Percentiles rank a stretch among this genome's conserved stretches.
Conservation (phyloP, 2,113 vertebrate genomes). For the Xiphophorus couchianus region DNA sequence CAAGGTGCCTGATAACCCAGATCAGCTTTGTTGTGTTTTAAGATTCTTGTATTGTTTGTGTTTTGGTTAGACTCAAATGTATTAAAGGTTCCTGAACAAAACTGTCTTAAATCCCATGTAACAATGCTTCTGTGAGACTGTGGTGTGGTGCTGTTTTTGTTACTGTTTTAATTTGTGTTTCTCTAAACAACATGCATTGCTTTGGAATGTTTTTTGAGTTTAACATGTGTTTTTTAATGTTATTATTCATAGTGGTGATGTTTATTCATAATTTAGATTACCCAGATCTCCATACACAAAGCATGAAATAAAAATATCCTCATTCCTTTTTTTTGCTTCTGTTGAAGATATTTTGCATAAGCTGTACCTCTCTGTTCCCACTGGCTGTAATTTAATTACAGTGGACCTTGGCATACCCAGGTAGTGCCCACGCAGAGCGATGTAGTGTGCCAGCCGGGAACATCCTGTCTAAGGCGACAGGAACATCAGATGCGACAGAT, state of each 20-base stretch:
- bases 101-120: no score
- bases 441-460: constrained; percentile 75
- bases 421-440: constrained; percentile 67
- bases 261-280: background rate
- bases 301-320: constrained; percentile 7
- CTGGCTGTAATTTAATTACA: constrained; percentile 83
- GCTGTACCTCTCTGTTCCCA: constrained; percentile 57
- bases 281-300: background rate
- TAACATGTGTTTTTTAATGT: background rate
- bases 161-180: no score
- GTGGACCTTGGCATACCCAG: constrained; percentile 76
- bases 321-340: constrained; percentile 1
- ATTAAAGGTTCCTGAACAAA: no score
- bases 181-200: background rate
- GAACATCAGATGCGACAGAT: constrained; percentile 83
- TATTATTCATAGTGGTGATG: background rate
- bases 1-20: no score
- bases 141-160: background rate
- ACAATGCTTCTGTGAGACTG: background rate
- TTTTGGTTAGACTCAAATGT: no score
- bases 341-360: constrained; percentile 30
- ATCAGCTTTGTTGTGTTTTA: no score
- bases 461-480: constrained; percentile 78
- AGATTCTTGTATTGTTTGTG: no score
- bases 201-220: background rate